Evolutionary conservation across 2,113 vertebrate species (phyloP), one percentile per base, ranked within the genome.

Genomic region (Hipposideros armiger): DNA sequence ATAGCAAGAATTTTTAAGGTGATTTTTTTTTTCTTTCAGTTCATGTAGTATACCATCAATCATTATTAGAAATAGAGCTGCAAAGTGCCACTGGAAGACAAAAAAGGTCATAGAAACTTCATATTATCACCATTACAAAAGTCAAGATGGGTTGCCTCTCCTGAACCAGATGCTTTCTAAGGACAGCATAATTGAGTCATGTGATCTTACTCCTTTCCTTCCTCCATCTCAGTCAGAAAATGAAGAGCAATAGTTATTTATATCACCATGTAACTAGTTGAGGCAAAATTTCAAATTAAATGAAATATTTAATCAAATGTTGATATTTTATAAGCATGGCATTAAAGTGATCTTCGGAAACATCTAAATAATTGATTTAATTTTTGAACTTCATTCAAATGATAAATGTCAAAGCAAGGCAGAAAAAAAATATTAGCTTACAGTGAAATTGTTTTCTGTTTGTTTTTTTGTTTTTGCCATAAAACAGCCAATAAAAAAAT

Each of bases 51-150:
- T 72, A 58, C 47, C 83, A 95, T 96, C 85, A 92, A 90, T 96
- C 95, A 95, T 81, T 92, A 90, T 22, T 95, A 36, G 56, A 94
- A 96, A 96, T 2, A 67, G 36, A 96, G 47, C 66, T 94, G 24
- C 56, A 76, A 60, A 86, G 58, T 87, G 52, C 19, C 85, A 91
- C 50, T 40, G 47, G 14, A 91, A 94, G 70, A 83, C 88, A 90
- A 92, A 85, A 92, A 92, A 36, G 42, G 69, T 88, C 81, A 93
- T 9, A 84, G 56, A 89, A 96, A 92, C 85, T 82, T 91, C 62
- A 69, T 77, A 72, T 54, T 83, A 83, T 91, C 73, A 69, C 73
- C 91, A 89, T 80, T 74, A 92, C 96, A 83, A 70, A 95, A 95
- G 62, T 95, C 62, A 94, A 66, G 73, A 92, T 67, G 82, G 47